Evolutionary conservation across 2,888 invertebrate species (phyloP).

Genomic region (Odontocerum albicorne): DNA sequence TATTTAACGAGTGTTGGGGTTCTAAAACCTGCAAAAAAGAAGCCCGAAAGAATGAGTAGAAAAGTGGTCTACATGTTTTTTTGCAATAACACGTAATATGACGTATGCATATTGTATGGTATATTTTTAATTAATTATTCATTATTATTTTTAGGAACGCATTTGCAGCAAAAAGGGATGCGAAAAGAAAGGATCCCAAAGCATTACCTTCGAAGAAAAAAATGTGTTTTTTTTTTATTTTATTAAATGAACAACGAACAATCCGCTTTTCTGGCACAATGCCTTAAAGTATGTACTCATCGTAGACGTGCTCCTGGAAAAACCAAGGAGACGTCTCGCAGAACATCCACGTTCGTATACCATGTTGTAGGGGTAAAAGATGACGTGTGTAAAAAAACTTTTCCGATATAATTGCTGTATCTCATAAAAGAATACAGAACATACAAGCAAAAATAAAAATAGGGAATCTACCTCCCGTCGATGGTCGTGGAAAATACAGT

Average conservation of each 20-base stretch:
- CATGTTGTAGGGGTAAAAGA: not conserved
- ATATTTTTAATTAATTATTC: no score
- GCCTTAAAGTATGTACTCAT: no score
- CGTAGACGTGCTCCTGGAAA: not conserved
- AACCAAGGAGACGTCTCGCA: not conserved
- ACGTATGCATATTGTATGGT: no score
- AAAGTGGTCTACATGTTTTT: not conserved
- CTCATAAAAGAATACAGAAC: not conserved
- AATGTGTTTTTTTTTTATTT: not conserved
- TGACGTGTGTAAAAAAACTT: not conserved
- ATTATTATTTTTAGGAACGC: slow-evolving; percentile 2
- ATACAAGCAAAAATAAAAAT: not conserved
- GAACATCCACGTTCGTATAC: not conserved
- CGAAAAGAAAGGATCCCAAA: no score
- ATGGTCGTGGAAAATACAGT: not conserved
- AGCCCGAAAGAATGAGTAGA: not conserved
- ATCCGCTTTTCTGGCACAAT: not conserved
- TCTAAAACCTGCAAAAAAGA: not conserved
- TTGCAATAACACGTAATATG: no score
- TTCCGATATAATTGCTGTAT: not conserved
- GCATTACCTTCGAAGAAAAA: not conserved
- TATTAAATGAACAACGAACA: not conserved
- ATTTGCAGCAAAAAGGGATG: not conserved
- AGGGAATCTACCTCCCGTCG: not conserved
- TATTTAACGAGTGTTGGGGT: not conserved